phyloP scores from a whole-genome alignment of 2,113 vertebrate species.

The Oenanthe oenanthe region DNA sequence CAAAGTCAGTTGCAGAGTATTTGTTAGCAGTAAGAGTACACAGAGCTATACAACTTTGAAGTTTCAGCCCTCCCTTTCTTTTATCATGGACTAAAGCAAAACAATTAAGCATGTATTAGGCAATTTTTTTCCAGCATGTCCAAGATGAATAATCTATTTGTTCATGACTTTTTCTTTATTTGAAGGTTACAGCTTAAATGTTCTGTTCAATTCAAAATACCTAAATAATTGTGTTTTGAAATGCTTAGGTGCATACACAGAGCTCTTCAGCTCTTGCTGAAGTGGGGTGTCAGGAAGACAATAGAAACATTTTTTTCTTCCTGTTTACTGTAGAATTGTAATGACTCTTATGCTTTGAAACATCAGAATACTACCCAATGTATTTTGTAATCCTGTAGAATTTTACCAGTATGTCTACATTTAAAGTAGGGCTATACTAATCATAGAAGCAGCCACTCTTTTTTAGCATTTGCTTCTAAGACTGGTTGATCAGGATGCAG shows the following conservation, averaged over 20 bases:
- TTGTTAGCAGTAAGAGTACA: neutral
- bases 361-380: neutral
- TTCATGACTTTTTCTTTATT: neutral
- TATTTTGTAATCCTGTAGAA: neutral
- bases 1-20: neutral
- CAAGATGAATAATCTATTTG: neutral
- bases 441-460: neutral
- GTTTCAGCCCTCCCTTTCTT: neutral
- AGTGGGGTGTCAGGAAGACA: neutral
- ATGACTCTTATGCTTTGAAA: neutral
- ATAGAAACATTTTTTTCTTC: neutral
- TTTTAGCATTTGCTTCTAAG: neutral
- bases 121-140: neutral
- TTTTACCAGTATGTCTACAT: neutral
- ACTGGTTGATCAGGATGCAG: neutral
- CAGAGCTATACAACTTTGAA: neutral
- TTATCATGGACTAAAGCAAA: neutral
- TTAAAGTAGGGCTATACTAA: neutral
- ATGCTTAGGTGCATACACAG: neutral
- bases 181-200: neutral
- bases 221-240: neutral
- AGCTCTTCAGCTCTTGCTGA: neutral
- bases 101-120: neutral
- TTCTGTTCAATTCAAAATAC: neutral
- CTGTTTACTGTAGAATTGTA: neutral